Percentiles rank a stretch among this genome's conserved stretches.
phyloP scores from a whole-genome alignment of 2,113 vertebrate species.

The Xenotilapia caudafasciata region DNA sequence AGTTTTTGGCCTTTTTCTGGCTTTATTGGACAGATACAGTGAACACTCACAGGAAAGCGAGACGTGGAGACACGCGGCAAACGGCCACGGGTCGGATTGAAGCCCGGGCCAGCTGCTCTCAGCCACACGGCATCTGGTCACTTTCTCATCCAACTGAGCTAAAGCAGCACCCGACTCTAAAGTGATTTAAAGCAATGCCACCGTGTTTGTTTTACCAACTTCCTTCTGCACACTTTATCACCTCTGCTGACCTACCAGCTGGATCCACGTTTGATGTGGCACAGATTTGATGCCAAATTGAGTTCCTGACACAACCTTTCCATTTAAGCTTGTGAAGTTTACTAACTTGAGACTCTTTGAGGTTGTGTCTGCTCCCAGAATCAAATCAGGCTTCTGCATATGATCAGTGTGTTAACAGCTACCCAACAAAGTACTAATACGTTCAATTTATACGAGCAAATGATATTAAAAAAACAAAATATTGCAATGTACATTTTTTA shows the following conservation, averaged over 20 bases:
- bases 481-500: not conserved
- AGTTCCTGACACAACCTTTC: not conserved
- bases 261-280: not conserved
- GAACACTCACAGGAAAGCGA: not conserved
- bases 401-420: not conserved
- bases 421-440: rapidly evolving
- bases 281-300: not conserved
- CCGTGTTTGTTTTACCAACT: not conserved
- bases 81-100: not conserved
- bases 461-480: not conserved
- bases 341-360: not conserved
- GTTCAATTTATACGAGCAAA: not conserved
- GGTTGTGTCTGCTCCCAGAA: not conserved
- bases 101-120: not conserved
- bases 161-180: not conserved
- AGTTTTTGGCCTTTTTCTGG: not conserved
- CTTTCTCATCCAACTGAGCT: not conserved
- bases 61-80: not conserved
- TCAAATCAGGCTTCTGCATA: not conserved
- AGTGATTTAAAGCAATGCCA: not conserved
- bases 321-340: rapidly evolving
- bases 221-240: not conserved
- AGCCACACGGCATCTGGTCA: not conserved
- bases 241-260: not conserved
- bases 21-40: not conserved